phyloP scores from a whole-genome alignment of 2,797 vertebrate species.

The Catharus ustulatus region DNA sequence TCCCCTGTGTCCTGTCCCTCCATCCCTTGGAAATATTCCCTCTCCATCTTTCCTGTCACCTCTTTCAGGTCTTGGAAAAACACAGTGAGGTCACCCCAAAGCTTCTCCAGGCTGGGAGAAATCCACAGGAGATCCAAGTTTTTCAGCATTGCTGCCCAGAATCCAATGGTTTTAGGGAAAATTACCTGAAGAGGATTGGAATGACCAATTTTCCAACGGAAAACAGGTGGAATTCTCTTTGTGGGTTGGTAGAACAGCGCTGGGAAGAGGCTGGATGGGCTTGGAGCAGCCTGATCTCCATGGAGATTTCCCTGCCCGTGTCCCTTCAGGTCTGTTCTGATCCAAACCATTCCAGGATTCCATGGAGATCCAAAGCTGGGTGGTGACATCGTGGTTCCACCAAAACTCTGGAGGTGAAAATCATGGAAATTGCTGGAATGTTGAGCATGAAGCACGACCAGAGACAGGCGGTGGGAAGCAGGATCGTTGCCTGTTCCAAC shows the following conservation, averaged over 20 bases:
- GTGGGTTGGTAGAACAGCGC: background rate
- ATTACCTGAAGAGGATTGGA: background rate
- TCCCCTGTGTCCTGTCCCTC: no score
- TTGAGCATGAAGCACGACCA: fast-evolving
- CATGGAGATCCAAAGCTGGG: background rate
- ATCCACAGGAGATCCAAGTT: background rate
- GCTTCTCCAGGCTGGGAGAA: background rate
- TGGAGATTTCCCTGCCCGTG: background rate
- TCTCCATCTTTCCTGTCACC: fast-evolving
- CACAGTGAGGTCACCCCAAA: background rate
- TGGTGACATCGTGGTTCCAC: background rate
- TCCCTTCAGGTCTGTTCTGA: fast-evolving
- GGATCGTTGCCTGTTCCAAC: background rate
- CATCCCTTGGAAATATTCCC: background rate
- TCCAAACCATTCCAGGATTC: background rate
- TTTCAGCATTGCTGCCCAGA: background rate
- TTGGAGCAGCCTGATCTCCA: background rate
- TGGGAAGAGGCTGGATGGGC: background rate
- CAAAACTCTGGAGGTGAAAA: background rate
- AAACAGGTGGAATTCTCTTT: background rate
- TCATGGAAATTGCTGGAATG: fast-evolving
- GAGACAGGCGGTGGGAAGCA: background rate
- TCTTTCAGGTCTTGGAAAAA: background rate
- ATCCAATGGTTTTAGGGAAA: background rate
- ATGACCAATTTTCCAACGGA: fast-evolving